A percentile compares a stretch with the other conserved stretches of the same genome.
These are phyloP conservation scores for Pseudococcus longispinus DNA, from an alignment of 2,888 invertebrate species.

Conservation along the genomic window DNA sequence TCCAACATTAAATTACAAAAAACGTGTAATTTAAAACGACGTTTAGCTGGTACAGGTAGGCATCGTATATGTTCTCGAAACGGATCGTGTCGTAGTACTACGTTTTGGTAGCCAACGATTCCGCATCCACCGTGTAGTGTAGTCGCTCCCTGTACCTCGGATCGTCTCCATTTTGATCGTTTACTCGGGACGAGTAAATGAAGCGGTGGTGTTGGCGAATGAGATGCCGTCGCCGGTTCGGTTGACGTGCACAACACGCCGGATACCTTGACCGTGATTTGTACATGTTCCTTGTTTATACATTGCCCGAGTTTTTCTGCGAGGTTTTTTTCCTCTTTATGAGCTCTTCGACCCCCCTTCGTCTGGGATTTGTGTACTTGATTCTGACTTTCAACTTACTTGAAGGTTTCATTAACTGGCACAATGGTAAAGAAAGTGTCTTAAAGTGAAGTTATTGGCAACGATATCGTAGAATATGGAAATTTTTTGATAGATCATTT, in stretches of 20 bases:
- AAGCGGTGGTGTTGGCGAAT: neutral
- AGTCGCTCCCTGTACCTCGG: neutral
- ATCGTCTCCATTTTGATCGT: neutral
- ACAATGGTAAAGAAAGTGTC: too few species aligned
- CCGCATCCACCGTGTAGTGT: neutral
- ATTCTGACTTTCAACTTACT: too few species aligned
- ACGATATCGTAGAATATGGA: too few species aligned
- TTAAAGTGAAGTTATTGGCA: too few species aligned
- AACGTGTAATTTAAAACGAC: constrained; percentile 44
- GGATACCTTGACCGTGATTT: neutral
- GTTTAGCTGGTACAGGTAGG: neutral
- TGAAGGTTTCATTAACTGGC: too few species aligned
- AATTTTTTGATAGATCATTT: too few species aligned
- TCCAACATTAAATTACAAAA: neutral
- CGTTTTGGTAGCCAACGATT: constrained; percentile 4
- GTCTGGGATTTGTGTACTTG: too few species aligned
- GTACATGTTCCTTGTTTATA: neutral
- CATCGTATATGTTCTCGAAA: neutral
- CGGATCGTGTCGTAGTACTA: neutral
- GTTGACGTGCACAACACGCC: neutral
- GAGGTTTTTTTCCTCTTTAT: neutral
- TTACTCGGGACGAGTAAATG: neutral
- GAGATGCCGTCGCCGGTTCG: neutral
- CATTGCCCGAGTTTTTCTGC: neutral
- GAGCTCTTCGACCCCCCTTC: too few species aligned